Conservation (phyloP, 1,140 invertebrate genomes). For the Philopotamus ludificatus region DNA sequence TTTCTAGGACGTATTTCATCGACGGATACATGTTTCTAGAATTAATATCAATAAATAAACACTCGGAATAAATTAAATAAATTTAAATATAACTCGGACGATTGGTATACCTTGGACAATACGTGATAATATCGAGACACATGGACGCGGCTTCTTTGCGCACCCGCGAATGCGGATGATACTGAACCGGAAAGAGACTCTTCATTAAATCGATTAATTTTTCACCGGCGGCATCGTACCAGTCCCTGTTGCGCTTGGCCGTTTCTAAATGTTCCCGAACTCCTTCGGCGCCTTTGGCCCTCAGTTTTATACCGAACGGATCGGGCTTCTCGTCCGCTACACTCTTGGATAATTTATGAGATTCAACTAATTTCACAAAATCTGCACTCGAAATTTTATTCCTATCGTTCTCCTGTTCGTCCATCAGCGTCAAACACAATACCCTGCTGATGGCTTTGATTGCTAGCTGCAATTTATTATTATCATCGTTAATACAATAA, state of each 20-base stretch:
- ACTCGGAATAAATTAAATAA: not conserved
- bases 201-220: conserved; percentile 57
- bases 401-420: conserved; percentile 42
- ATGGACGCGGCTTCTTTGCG: conserved; percentile 56
- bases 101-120: conserved; percentile 57
- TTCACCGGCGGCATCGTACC: conserved; percentile 58
- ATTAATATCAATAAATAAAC: conserved; percentile 17
- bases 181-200: conserved; percentile 52
- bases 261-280: conserved; percentile 52
- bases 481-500: not conserved
- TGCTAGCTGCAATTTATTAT: conserved; percentile 49
- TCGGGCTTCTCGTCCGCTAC: conserved; percentile 24
- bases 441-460: conserved; percentile 54
- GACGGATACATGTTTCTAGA: conserved; percentile 60
- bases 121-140: conserved; percentile 54
- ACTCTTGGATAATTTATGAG: conserved; percentile 38
- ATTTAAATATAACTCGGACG: not conserved
- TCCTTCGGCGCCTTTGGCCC: conserved; percentile 32
- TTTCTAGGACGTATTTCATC: conserved; percentile 56
- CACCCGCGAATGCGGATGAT: conserved; percentile 59
- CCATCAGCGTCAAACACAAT: conserved; percentile 54
- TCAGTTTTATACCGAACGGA: conserved; percentile 40
- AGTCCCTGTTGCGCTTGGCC: conserved; percentile 52
- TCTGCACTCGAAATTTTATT: conserved; percentile 27
- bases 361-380: conserved; percentile 34